Evolutionary conservation across 2,113 vertebrate genomes (phyloP), one percentile per base, ranked within the genome.

Genomic region (Aythya baeri): DNA sequence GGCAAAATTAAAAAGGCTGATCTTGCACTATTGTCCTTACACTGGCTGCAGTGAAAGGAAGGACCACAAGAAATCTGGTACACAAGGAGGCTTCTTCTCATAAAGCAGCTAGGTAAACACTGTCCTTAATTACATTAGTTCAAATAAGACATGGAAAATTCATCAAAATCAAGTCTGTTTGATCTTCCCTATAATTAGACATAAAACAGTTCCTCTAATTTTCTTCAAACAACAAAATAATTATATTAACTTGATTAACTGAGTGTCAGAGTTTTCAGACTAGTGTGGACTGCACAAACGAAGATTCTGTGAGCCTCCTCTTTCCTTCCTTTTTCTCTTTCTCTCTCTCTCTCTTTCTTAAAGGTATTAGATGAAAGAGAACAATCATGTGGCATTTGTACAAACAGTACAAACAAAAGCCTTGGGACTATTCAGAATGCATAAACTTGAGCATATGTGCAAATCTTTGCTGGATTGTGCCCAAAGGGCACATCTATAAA

Each of bases 371-470:
- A 67, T 75, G 52, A 83, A 93, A 90, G 83, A 80, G 83, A 91
- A 94, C 61, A 94, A 75, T 90, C 67, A 31, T 77, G 62, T 46
- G 52, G 46, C 83, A 34, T 90, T 93, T 90, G 43, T 75, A 67
- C 26, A 72, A 91, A 76, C 36, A 86, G 85, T 63, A 63, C 50
- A 91, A 88, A 95, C 74, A 91, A 96, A 96, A 93, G 79, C 76
- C 80, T 90, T 71, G 70, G 43, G 83, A 88, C 79, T 81, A 63
- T 44, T 94, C 20, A 1, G 59, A 93, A 83, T 90, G 59, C 46
- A 96, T 90, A 86, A 94, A 94, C 57, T 96, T 91, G 75, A 96
- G 76, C 65, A 89, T 88, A 86, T 91, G 88, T 88, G 85, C 78
- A 96, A 96, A 85, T 86, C 82, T 88, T 71, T 71, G 34, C 55